A percentile compares a stretch with the other conserved stretches of the same genome.
Evolutionary conservation across 2,888 invertebrate genomes (phyloP).

Genomic region (Parnassius orleans): DNA sequence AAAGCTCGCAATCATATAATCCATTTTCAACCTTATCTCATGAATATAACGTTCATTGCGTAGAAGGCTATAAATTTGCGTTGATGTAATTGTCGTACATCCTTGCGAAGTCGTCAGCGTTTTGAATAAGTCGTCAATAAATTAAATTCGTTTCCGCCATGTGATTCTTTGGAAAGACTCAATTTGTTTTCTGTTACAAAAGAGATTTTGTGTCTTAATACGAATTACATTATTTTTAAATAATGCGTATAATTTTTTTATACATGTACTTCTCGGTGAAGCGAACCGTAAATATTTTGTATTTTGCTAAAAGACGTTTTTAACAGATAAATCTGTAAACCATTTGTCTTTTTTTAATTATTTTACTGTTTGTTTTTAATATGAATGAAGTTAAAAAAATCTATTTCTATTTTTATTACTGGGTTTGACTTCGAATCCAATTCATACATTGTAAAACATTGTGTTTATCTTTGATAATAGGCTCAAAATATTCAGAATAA

Average conservation of each 20-base stretch:
- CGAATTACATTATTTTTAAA: conserved; percentile 53
- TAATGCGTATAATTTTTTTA: conserved; percentile 43
- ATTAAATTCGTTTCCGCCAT: conserved; percentile 78
- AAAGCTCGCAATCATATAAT: conserved; percentile 22
- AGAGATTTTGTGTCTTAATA: conserved; percentile 47
- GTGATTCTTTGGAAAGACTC: conserved; percentile 72
- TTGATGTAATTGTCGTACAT: conserved; percentile 67
- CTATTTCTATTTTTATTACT: no score
- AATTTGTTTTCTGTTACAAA: conserved; percentile 70
- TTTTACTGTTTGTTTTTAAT: no score
- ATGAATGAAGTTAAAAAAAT: no score
- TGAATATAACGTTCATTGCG: conserved; percentile 31
- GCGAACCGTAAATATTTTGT: background rate
- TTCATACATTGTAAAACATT: no score
- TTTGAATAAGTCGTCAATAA: conserved; percentile 76
- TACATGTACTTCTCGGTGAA: background rate
- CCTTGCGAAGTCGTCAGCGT: conserved; percentile 62
- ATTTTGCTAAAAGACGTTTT: background rate
- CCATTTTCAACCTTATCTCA: conserved; percentile 38
- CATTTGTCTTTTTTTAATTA: no score
- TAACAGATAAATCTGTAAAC: background rate
- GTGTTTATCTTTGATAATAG: no score
- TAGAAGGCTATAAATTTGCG: conserved; percentile 38
- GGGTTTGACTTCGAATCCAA: no score
- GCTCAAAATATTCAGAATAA: no score